phyloP scores from a whole-genome alignment of 2,797 vertebrate genomes.

The Acipenser transmontanus region DNA sequence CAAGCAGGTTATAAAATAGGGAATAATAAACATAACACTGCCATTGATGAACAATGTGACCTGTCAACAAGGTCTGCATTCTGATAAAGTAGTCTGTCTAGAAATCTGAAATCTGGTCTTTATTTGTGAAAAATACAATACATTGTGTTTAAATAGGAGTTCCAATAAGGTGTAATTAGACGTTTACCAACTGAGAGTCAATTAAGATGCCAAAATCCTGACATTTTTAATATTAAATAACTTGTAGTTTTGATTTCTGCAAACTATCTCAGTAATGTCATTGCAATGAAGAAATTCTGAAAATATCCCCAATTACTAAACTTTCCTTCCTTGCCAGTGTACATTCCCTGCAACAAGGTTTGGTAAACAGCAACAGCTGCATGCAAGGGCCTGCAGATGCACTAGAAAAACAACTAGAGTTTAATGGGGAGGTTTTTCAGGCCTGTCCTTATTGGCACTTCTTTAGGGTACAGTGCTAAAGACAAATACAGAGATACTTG shows the following conservation, averaged over 20 bases:
- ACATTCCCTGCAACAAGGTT: constrained; percentile 44
- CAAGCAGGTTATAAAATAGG: no score
- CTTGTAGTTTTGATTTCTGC: not conserved
- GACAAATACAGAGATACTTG: not conserved
- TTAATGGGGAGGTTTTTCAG: no score
- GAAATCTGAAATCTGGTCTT: no score
- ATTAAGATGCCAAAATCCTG: not conserved
- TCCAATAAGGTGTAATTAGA: no score
- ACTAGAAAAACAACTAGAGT: no score
- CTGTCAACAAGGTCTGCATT: no score
- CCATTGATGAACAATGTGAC: no score
- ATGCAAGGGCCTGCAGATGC: constrained; percentile 8
- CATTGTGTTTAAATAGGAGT: no score
- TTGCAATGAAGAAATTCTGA: constrained; percentile 50
- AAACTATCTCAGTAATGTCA: constrained; percentile 28
- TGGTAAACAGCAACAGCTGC: constrained; percentile 65
- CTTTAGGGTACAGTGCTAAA: not conserved
- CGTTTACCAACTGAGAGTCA: no score
- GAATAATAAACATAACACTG: no score
- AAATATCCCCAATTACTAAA: constrained; percentile 38
- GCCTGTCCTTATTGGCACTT: constrained; percentile 7
- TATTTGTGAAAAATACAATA: no score
- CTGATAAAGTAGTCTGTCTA: no score
- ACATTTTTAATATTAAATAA: not conserved
- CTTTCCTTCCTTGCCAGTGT: constrained; percentile 44